Evolutionary conservation across 2,888 invertebrate species (phyloP).

Genomic region (Itoplectis maculator): DNA sequence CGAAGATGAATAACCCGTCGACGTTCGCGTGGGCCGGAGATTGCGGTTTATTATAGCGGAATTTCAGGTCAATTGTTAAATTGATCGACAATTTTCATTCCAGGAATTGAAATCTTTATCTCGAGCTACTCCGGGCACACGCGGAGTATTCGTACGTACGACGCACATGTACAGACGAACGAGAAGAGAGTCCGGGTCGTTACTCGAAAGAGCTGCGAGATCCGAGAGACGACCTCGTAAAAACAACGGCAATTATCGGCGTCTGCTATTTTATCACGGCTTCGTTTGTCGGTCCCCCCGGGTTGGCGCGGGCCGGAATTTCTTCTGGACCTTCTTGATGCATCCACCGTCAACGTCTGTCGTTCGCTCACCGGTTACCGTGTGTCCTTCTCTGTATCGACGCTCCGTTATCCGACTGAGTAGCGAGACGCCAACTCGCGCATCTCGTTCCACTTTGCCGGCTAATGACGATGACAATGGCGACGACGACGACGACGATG

Average conservation of each 20-base stretch:
- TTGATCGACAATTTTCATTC: slow-evolving; percentile 83
- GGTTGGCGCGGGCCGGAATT: slow-evolving; percentile 49
- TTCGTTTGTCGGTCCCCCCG: slow-evolving; percentile 72
- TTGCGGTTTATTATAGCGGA: slow-evolving; percentile 80
- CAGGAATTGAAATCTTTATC: slow-evolving; percentile 82
- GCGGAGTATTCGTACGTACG: too few relatives aligned
- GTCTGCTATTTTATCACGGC: slow-evolving; percentile 79
- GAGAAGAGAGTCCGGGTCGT: slow-evolving; percentile 73
- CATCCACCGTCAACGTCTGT: slow-evolving; percentile 11
- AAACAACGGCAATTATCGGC: slow-evolving; percentile 81
- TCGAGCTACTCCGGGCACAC: slow-evolving; percentile 60
- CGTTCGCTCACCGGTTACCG: background rate
- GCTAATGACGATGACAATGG: slow-evolving; percentile 23
- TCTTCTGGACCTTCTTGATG: slow-evolving; percentile 15
- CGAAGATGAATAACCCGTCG: slow-evolving; percentile 56
- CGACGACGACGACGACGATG: background rate
- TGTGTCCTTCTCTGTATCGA: slow-evolving; percentile 46
- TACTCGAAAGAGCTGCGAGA: slow-evolving; percentile 75
- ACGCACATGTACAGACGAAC: slow-evolving; percentile 33
- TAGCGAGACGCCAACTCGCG: slow-evolving; percentile 15
- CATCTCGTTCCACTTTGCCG: slow-evolving; percentile 6
- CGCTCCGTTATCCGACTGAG: slow-evolving; percentile 36
- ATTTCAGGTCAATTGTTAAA: slow-evolving; percentile 83
- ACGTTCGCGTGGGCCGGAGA: slow-evolving; percentile 76
- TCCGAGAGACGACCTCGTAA: slow-evolving; percentile 76